phyloP scores from a whole-genome alignment of 2,113 vertebrate species.

The Dicaeum eximium region DNA sequence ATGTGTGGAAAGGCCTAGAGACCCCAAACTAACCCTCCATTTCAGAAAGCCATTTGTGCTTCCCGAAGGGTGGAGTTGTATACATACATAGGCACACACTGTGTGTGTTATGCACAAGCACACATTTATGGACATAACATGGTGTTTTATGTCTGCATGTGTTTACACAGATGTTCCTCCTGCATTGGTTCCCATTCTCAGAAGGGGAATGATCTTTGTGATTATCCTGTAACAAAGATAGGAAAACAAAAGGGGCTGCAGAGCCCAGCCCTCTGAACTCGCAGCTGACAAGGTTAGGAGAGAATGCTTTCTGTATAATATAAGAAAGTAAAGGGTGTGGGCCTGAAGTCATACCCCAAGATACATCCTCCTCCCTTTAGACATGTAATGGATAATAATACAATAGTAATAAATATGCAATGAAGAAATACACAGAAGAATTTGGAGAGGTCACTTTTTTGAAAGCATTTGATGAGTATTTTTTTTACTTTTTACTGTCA shows the following conservation, averaged over 20 bases:
- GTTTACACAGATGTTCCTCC: not conserved
- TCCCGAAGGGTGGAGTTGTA: not conserved
- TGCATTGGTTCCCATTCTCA: not conserved
- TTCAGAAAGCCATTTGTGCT: not conserved
- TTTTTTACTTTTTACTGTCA: not conserved
- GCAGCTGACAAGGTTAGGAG: not conserved
- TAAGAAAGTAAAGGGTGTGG: not conserved
- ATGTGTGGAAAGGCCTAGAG: not conserved
- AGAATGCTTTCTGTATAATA: not conserved
- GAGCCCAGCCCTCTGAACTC: not conserved
- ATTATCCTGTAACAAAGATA: not conserved
- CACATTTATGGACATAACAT: not conserved
- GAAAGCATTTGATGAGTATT: not conserved
- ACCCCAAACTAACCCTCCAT: not conserved
- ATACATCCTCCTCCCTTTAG: not conserved
- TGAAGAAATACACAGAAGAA: not conserved
- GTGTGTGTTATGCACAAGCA: not conserved
- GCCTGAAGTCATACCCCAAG: not conserved
- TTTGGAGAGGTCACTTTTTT: not conserved
- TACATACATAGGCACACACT: fast-evolving
- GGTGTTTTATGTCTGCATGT: not conserved
- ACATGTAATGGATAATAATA: not conserved
- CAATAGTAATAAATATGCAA: not conserved
- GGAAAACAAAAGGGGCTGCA: not conserved
- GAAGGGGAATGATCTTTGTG: not conserved